Evolutionary conservation across 2,888 invertebrate genomes (phyloP).

Genomic region (Syrphus vitripennis): DNA sequence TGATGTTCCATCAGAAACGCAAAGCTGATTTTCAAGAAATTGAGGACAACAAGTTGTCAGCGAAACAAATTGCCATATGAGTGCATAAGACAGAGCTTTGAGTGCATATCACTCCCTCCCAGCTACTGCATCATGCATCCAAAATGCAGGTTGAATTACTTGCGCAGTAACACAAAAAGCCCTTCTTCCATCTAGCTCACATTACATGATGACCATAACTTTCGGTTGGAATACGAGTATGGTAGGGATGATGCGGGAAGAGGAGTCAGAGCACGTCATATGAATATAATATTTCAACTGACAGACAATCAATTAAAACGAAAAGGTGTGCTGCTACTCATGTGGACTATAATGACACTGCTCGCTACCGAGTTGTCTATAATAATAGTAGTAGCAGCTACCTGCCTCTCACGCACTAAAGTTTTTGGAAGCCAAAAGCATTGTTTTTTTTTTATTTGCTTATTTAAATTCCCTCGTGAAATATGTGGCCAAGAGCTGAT

Average conservation of each 20-base stretch:
- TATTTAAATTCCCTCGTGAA: constrained; percentile 21
- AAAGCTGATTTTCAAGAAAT: constrained; percentile 27
- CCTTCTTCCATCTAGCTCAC: constrained; percentile 38
- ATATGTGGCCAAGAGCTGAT: neutral
- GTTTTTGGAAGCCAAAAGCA: neutral
- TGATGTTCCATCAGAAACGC: neutral
- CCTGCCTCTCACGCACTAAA: constrained; percentile 47
- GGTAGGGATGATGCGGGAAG: neutral
- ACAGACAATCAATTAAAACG: constrained; percentile 56
- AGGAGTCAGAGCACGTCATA: constrained; percentile 22
- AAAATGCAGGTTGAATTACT: constrained; percentile 38
- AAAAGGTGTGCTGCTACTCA: constrained; percentile 41
- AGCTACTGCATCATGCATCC: neutral
- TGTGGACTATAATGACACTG: neutral
- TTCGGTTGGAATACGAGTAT: too few relatives aligned
- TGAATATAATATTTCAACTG: constrained; percentile 57
- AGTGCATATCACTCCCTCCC: neutral
- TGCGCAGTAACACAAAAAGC: constrained; percentile 22
- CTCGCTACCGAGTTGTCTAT: neutral
- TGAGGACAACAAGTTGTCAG: constrained; percentile 56
- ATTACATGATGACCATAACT: constrained; percentile 11
- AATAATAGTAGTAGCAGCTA: neutral
- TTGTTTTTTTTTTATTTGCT: neutral
- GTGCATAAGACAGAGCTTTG: neutral
- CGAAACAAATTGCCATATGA: neutral